Conservation (phyloP, 2,888 invertebrate genomes). For the Dusona sp. region DNA sequence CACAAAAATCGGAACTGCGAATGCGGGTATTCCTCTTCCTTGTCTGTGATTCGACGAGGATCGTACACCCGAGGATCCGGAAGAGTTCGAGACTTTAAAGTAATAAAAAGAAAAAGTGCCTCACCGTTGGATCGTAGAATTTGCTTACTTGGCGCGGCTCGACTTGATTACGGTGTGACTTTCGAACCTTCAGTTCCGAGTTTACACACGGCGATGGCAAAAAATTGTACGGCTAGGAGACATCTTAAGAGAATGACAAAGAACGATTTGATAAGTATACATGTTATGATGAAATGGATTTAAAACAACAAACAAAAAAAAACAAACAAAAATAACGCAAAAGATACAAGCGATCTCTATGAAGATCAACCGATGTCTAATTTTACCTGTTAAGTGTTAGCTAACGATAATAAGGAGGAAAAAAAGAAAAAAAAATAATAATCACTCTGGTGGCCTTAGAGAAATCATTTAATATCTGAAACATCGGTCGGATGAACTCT, state of each 20-base stretch:
- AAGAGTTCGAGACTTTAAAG: slow-evolving; percentile 78
- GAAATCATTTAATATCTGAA: slow-evolving; percentile 82
- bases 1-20: slow-evolving; percentile 63
- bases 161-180: slow-evolving; percentile 64
- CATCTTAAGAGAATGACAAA: slow-evolving; percentile 67
- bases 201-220: slow-evolving; percentile 35
- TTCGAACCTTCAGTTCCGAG: slow-evolving; percentile 42
- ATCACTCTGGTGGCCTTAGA: slow-evolving; percentile 84
- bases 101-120: slow-evolving; percentile 76
- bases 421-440: slow-evolving; percentile 75
- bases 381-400: slow-evolving; percentile 79
- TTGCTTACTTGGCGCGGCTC: slow-evolving; percentile 67
- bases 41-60: slow-evolving; percentile 70
- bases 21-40: slow-evolving; percentile 55
- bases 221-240: slow-evolving; percentile 53
- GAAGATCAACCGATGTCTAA: slow-evolving; percentile 69
- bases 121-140: slow-evolving; percentile 79
- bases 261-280: slow-evolving; percentile 63
- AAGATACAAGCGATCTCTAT: slow-evolving; percentile 59
- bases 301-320: slow-evolving; percentile 36
- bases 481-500: slow-evolving; percentile 79
- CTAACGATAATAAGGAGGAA: slow-evolving; percentile 77
- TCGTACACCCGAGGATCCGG: slow-evolving; percentile 68
- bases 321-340: slow-evolving; percentile 60
- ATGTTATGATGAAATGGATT: slow-evolving; percentile 53